Percentiles rank a stretch among this genome's conserved stretches.
Evolutionary conservation across 2,797 vertebrate species (phyloP).

Genomic region (Siniperca undulata): DNA sequence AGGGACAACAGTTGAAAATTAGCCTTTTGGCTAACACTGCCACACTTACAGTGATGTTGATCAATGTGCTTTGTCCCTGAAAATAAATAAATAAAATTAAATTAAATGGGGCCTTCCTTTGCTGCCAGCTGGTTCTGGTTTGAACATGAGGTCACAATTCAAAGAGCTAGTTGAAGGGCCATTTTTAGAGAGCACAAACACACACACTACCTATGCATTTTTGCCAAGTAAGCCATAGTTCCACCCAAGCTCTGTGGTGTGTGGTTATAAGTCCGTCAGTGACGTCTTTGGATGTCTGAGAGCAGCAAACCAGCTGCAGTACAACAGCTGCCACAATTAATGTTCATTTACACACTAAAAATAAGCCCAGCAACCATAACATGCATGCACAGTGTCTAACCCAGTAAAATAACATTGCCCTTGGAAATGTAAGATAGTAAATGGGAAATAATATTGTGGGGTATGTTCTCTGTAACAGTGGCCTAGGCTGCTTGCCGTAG

Average conservation of each 20-base stretch:
- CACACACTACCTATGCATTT: slow-evolving; percentile 6
- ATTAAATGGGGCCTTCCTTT: background rate
- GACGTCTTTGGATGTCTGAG: slow-evolving; percentile 36
- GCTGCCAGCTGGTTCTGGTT: slow-evolving; percentile 29
- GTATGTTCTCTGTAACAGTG: background rate
- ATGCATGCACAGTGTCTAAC: slow-evolving; percentile 4
- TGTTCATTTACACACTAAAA: slow-evolving; percentile 31
- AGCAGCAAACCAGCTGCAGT: slow-evolving; percentile 19
- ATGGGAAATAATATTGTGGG: background rate
- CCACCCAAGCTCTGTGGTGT: slow-evolving; percentile 12
- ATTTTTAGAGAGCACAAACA: slow-evolving; percentile 7
- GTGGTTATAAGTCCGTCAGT: slow-evolving; percentile 32
- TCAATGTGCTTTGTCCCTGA: background rate
- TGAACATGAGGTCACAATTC: slow-evolving; percentile 5
- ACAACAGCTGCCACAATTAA: slow-evolving; percentile 19
- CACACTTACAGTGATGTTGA: background rate
- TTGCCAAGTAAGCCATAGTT: slow-evolving; percentile 30
- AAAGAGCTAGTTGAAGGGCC: slow-evolving; percentile 1
- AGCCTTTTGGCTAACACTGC: background rate
- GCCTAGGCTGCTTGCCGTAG: background rate
- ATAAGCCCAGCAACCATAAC: slow-evolving; percentile 11
- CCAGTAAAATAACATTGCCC: slow-evolving; percentile 18
- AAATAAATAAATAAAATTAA: background rate
- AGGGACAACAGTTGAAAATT: too few species aligned
- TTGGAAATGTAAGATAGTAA: background rate